Conservation (phyloP, 2,888 invertebrate genomes). For the Morpho helenor region DNA sequence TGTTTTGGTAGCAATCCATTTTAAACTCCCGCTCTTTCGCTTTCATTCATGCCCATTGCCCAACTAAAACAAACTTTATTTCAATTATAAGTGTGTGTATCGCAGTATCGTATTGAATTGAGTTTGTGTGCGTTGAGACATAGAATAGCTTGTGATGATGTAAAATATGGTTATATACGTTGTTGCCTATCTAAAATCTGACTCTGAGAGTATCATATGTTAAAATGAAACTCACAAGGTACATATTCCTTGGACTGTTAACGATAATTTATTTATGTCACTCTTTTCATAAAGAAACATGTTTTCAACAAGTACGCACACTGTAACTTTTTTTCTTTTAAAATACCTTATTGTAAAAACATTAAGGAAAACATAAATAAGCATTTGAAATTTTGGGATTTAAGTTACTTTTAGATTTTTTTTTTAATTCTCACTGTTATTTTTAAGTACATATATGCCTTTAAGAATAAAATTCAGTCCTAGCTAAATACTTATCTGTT, state of each 20-base stretch:
- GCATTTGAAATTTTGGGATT: too few species aligned
- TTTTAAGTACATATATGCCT: too few species aligned
- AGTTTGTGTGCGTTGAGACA: slow-evolving; percentile 64
- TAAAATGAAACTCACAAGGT: too few species aligned
- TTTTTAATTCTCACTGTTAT: too few species aligned
- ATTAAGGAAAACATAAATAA: too few species aligned
- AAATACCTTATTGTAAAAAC: too few species aligned
- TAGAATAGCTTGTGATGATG: slow-evolving; percentile 36
- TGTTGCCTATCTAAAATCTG: slow-evolving; percentile 19
- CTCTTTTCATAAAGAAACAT: slow-evolving; percentile 35
- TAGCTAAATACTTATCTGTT: too few species aligned
- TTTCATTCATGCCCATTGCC: slow-evolving; percentile 73
- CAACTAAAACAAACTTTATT: slow-evolving; percentile 79
- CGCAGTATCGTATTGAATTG: slow-evolving; percentile 42
- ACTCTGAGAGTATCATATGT: slow-evolving; percentile 20
- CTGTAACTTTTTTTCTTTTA: too few species aligned
- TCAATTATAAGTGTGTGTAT: slow-evolving; percentile 69
- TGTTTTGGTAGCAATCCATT: slow-evolving; percentile 62
- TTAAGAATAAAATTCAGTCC: too few species aligned
- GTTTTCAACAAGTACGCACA: too few species aligned
- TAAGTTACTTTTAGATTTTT: too few species aligned
- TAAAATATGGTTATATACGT: slow-evolving; percentile 19
- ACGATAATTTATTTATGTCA: neutral
- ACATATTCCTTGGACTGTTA: neutral
- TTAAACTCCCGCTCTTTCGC: slow-evolving; percentile 50